Evolutionary conservation across 64 coral and sea anemone genomes (phyloP).

Genomic region (Montipora cactus): DNA sequence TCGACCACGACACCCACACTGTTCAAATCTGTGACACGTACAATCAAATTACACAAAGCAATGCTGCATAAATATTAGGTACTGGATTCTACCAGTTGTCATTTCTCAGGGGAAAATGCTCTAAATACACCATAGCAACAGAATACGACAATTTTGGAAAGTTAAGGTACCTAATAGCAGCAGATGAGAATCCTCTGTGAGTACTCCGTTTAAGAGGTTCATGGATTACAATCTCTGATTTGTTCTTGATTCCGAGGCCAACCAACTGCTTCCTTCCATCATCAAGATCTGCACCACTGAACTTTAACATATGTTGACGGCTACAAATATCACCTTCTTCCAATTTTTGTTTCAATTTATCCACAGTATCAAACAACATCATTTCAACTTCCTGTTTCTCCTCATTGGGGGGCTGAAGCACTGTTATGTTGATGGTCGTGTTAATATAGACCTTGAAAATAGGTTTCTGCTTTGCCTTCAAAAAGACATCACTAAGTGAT

Average conservation of each 20-base stretch:
- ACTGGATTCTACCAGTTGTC: too few species aligned
- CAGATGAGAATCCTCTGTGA: constrained; percentile 6
- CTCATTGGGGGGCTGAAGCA: not conserved
- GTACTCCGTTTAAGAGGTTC: not conserved
- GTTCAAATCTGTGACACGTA: too few species aligned
- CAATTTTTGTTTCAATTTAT: not conserved
- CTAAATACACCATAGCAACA: too few species aligned
- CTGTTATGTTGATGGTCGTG: not conserved
- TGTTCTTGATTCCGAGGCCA: not conserved
- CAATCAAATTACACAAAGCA: too few species aligned
- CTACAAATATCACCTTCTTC: not conserved
- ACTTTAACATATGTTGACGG: not conserved
- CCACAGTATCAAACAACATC: not conserved
- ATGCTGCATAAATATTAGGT: too few species aligned
- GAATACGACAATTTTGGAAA: too few species aligned
- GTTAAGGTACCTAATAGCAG: not conserved
- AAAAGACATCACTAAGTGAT: not conserved
- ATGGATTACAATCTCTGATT: not conserved
- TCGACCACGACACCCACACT: too few species aligned
- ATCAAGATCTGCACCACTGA: not conserved
- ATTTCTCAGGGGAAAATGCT: too few species aligned
- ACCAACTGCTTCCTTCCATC: not conserved
- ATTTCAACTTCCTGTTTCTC: not conserved
- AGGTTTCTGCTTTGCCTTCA: not conserved
- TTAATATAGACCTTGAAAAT: not conserved